Conservation (phyloP, 2,888 invertebrate species). For the Arctia plantaginis region DNA sequence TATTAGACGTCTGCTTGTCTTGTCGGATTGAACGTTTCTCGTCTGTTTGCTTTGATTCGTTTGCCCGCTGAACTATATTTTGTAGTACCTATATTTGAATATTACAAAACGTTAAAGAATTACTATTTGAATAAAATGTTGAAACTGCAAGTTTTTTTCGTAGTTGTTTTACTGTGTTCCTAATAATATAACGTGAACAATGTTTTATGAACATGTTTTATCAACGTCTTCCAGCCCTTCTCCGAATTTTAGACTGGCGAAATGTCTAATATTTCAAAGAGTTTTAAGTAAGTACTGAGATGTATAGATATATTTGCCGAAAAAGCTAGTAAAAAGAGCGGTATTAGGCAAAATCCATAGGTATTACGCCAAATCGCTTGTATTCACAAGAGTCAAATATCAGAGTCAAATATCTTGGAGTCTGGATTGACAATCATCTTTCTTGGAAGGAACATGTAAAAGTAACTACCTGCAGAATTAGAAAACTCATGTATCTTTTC, state of each 20-base stretch:
- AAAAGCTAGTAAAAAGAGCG: too few species aligned
- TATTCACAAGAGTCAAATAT: too few species aligned
- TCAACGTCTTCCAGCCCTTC: neutral
- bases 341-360: too few species aligned
- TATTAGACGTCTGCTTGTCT: slow-evolving; percentile 78
- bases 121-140: neutral
- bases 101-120: slow-evolving; percentile 17
- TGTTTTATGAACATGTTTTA: neutral
- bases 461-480: too few species aligned
- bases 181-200: neutral
- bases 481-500: too few species aligned
- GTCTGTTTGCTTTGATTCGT: slow-evolving; percentile 43
- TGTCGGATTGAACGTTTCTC: slow-evolving; percentile 66
- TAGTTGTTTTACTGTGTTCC: neutral
- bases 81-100: slow-evolving; percentile 41
- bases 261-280: too few species aligned
- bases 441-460: too few species aligned
- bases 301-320: too few species aligned
- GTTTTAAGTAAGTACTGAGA: too few species aligned
- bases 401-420: too few species aligned
- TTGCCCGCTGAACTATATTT: slow-evolving; percentile 42
- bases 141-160: neutral
- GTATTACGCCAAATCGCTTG: too few species aligned
- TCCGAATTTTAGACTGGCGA: neutral
- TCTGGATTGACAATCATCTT: too few species aligned